Conservation (phyloP, 2,797 vertebrate genomes). For the Bryconaethiops microstoma region DNA sequence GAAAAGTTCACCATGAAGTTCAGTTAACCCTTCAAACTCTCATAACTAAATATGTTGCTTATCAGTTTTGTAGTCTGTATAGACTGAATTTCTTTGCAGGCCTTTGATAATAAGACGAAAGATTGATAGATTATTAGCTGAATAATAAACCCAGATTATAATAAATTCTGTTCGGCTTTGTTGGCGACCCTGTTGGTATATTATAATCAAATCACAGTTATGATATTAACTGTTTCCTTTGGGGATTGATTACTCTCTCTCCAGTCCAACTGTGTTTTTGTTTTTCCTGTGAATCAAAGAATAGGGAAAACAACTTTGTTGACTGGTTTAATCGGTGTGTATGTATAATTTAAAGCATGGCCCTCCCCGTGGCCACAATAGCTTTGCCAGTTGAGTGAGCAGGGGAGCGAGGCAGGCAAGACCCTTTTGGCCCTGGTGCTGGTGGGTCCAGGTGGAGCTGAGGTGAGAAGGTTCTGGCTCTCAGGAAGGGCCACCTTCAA, state of each 20-base stretch:
- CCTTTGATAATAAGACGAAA: too few relatives aligned
- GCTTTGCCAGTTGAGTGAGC: constrained; percentile 73
- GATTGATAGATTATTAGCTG: too few relatives aligned
- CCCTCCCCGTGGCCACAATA: constrained; percentile 42
- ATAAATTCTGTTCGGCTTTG: background rate
- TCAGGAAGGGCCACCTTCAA: constrained; percentile 60
- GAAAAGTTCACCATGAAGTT: constrained; percentile 32
- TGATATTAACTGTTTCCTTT: background rate
- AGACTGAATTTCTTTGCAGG: background rate
- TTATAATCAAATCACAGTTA: background rate
- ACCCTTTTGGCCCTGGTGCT: constrained; percentile 64
- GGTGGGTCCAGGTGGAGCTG: constrained; percentile 67
- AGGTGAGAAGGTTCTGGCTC: constrained; percentile 68
- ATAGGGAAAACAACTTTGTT: constrained; percentile 38
- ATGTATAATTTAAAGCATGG: constrained; percentile 70
- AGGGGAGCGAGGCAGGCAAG: constrained; percentile 43
- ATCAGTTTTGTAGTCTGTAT: background rate
- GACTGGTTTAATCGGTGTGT: constrained; percentile 45
- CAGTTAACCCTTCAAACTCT: background rate
- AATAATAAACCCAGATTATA: too few relatives aligned
- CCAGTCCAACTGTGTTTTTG: constrained; percentile 9
- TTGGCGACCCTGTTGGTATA: background rate
- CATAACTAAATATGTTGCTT: background rate
- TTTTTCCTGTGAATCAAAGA: constrained; percentile 13
- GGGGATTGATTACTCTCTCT: background rate